Evolutionary conservation across 2,113 vertebrate genomes (phyloP).

Genomic region (Sinocyclocheilus grahami): DNA sequence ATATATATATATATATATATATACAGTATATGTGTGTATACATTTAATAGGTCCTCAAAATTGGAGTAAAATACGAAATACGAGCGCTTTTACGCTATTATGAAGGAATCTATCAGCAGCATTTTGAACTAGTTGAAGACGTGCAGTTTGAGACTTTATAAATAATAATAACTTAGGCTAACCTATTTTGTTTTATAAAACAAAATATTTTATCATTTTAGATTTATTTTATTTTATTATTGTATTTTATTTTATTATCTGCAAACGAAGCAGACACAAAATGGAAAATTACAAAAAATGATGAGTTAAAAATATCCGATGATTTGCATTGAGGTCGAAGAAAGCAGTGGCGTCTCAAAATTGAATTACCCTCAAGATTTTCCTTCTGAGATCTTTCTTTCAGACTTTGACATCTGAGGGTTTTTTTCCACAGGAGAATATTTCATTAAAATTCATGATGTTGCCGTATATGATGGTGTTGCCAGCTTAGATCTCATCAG

Average conservation of each 20-base stretch:
- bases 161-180: too few species aligned
- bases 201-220: too few species aligned
- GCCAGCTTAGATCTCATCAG: slow-evolving; percentile 12
- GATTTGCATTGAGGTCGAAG: background rate
- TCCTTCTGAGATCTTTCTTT: slow-evolving; percentile 21
- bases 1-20: too few species aligned
- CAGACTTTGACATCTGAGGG: slow-evolving; percentile 7
- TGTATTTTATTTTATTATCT: background rate
- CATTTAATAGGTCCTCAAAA: too few species aligned
- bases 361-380: slow-evolving; percentile 16
- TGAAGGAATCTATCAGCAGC: too few species aligned
- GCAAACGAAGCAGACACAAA: background rate
- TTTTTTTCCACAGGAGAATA: background rate
- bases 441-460: slow-evolving; percentile 38
- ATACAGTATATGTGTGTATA: too few species aligned
- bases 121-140: too few species aligned
- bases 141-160: too few species aligned
- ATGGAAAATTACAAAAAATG: background rate
- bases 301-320: background rate
- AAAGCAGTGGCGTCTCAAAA: background rate
- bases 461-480: background rate
- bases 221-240: background rate
- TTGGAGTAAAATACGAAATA: too few species aligned
- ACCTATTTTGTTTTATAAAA: background rate
- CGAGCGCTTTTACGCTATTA: too few species aligned